These are phyloP conservation scores for Ypsolopha scabrella DNA, from an alignment of 2,888 invertebrate genomes.

Conservation along the genomic window DNA sequence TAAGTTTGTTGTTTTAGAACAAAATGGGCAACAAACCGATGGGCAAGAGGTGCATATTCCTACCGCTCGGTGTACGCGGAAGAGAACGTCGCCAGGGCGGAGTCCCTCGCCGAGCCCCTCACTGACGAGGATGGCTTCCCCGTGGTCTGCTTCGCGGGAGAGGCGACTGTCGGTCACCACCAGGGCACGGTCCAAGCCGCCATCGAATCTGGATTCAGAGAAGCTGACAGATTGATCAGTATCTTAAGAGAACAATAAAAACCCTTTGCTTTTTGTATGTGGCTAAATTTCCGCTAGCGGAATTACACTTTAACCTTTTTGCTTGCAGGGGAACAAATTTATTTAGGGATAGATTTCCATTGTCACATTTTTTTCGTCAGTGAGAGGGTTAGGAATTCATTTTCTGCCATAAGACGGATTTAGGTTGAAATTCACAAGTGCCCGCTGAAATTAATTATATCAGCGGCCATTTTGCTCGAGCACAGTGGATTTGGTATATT, in stretches of 20 bases:
- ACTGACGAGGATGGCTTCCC: conserved; percentile 22
- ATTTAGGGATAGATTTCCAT: no score
- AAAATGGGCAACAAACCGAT: conserved; percentile 65
- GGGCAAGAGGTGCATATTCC: conserved; percentile 70
- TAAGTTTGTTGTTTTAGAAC: conserved; percentile 32
- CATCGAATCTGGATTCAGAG: conserved; percentile 70
- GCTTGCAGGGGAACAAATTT: no score
- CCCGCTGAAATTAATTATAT: no score
- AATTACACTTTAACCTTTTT: no score
- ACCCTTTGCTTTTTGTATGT: no score
- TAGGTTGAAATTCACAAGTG: no score
- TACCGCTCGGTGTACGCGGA: conserved; percentile 51
- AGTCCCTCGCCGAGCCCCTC: conserved; percentile 47
- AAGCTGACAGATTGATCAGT: conserved; percentile 45
- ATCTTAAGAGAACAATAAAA: not conserved
- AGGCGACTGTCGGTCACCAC: conserved; percentile 64
- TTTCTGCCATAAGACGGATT: no score
- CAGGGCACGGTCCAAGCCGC: conserved; percentile 76
- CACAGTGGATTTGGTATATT: no score
- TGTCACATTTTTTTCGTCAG: no score
- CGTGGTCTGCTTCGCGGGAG: conserved; percentile 64
- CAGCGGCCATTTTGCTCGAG: no score
- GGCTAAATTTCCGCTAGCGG: no score
- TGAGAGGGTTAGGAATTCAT: no score
- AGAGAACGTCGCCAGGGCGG: conserved; percentile 34